Conservation (phyloP, 2,888 invertebrate genomes). For the Sminthurinus aureus region DNA sequence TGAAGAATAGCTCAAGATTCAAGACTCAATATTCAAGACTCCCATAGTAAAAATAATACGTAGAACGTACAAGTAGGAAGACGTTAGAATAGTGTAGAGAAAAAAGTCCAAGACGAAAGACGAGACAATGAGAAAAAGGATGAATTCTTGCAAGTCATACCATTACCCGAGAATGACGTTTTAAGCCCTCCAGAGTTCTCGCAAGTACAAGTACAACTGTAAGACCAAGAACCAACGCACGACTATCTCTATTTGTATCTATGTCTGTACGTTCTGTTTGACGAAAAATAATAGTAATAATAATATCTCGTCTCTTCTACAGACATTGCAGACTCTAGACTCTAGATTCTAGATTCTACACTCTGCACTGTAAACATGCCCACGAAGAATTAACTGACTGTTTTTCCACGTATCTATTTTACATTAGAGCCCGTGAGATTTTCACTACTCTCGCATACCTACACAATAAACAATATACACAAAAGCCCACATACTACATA, state of each 20-base stretch:
- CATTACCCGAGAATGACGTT: constrained; percentile 46
- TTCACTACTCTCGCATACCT: background rate
- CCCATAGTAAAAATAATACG: background rate
- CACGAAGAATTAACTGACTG: too few species aligned
- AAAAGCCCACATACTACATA: constrained; percentile 2
- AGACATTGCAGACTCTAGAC: too few species aligned
- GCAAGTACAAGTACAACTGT: background rate
- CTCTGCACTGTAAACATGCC: too few species aligned
- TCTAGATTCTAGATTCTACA: too few species aligned
- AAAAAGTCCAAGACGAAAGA: constrained; percentile 27
- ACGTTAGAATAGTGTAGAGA: background rate
- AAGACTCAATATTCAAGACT: background rate
- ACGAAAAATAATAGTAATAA: too few species aligned
- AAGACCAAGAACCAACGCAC: background rate
- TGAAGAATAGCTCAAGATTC: background rate
- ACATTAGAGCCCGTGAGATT: background rate
- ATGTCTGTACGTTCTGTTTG: background rate
- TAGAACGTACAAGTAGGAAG: background rate
- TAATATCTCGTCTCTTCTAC: background rate
- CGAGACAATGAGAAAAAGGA: constrained; percentile 41
- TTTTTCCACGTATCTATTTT: background rate
- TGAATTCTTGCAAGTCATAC: constrained; percentile 53
- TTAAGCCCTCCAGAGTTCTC: constrained; percentile 40
- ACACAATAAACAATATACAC: background rate
- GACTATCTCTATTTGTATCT: too few species aligned